Percentiles rank a stretch among this genome's conserved stretches.
These are phyloP conservation scores for Pandemis corylana DNA, from an alignment of 2,888 invertebrate genomes.

Conservation along the genomic window DNA sequence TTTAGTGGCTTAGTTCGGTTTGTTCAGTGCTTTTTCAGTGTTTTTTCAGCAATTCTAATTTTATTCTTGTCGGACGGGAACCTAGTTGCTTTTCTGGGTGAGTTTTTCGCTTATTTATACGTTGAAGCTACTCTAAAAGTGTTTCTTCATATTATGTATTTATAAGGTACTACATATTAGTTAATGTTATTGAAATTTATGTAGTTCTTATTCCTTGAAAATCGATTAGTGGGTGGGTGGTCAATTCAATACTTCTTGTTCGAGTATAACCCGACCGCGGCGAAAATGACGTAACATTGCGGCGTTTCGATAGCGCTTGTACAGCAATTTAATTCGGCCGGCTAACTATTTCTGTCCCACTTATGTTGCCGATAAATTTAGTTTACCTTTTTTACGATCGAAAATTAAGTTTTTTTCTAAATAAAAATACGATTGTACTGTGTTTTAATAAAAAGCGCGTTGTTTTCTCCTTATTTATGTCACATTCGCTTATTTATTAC, in stretches of 20 bases:
- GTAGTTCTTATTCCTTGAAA: constrained; percentile 68
- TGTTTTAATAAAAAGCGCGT: background rate
- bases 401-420: constrained; percentile 56
- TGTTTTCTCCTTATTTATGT: background rate
- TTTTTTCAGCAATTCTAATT: constrained; percentile 79
- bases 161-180: constrained; percentile 50
- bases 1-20: constrained; percentile 59
- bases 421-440: constrained; percentile 52
- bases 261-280: constrained; percentile 70
- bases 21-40: constrained; percentile 75
- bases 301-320: constrained; percentile 58
- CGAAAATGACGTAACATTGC: constrained; percentile 68
- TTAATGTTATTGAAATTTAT: constrained; percentile 54
- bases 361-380: constrained; percentile 56
- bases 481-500: background rate
- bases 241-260: constrained; percentile 60
- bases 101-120: constrained; percentile 67
- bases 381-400: constrained; percentile 43
- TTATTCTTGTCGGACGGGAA: constrained; percentile 74
- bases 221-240: constrained; percentile 84
- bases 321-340: constrained; percentile 61
- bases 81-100: constrained; percentile 73
- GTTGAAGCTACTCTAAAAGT: constrained; percentile 14
- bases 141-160: constrained; percentile 18
- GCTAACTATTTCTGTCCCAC: constrained; percentile 63